Conservation (phyloP, 2,113 vertebrate species). For the Ochotona curzoniae region DNA sequence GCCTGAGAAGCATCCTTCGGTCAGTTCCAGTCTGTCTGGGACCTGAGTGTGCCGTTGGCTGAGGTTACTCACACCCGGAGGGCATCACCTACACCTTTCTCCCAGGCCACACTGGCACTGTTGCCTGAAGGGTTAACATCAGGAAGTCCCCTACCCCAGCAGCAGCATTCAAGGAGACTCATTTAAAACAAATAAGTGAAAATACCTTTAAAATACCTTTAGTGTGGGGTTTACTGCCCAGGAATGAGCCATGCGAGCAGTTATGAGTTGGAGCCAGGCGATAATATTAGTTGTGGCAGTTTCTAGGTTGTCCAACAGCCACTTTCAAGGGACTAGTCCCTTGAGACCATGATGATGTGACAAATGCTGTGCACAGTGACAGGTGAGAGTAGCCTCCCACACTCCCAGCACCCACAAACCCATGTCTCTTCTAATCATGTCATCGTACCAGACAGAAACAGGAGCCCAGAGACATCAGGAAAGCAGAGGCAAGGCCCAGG, state of each 20-base stretch:
- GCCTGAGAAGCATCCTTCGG: constrained; percentile 69
- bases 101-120: not conserved
- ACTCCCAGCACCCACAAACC: not conserved
- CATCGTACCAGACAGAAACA: not conserved
- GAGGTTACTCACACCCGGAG: not conserved
- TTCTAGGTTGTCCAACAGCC: constrained; percentile 5
- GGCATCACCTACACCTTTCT: not conserved
- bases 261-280: constrained; percentile 20
- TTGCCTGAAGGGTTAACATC: not conserved
- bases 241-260: constrained; percentile 48
- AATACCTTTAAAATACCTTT: not conserved
- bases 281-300: not conserved
- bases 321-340: not conserved
- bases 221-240: not conserved
- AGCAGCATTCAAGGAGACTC: not conserved
- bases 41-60: constrained; percentile 53
- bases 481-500: not conserved
- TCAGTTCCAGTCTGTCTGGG: constrained; percentile 68
- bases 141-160: not conserved
- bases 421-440: not conserved
- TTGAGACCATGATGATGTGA: not conserved
- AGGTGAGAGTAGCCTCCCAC: not conserved
- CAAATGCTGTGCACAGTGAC: not conserved
- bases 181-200: constrained; percentile 58
- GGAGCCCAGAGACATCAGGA: not conserved